Evolutionary conservation across 92 coral and sea anemone species (phyloP).

Genomic region (Heteractis magnifica): DNA sequence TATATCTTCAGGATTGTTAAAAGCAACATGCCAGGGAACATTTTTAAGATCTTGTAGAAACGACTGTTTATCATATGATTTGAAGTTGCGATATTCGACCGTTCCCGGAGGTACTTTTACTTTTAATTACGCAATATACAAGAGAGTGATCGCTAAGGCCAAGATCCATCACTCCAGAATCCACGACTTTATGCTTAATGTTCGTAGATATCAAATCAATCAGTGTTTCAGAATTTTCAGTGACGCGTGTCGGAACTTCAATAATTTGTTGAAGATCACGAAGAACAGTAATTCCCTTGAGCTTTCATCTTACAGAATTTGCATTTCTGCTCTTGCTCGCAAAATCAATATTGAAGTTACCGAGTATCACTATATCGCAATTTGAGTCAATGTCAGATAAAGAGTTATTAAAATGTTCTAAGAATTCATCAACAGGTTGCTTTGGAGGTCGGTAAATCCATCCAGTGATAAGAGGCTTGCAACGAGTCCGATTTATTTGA

Average conservation of each 20-base stretch:
- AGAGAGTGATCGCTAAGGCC: slow-evolving; percentile 31
- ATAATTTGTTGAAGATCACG: slow-evolving; percentile 38
- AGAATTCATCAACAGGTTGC: slow-evolving; percentile 43
- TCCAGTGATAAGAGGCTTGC: slow-evolving; percentile 40
- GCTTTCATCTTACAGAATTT: slow-evolving; percentile 32
- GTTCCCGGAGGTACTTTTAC: slow-evolving; percentile 28
- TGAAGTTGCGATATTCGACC: slow-evolving; percentile 27
- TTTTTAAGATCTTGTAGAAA: slow-evolving; percentile 32
- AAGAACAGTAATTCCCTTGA: slow-evolving; percentile 47
- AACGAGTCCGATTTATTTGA: slow-evolving; percentile 33
- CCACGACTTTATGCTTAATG: slow-evolving; percentile 14
- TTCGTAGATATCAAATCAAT: slow-evolving; percentile 24
- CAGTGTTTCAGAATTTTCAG: slow-evolving; percentile 28
- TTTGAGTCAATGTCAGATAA: slow-evolving; percentile 33
- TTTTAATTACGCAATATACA: slow-evolving; percentile 28
- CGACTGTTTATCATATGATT: slow-evolving; percentile 28
- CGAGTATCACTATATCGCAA: slow-evolving; percentile 31
- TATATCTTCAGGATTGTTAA: too few species aligned
- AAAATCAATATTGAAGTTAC: slow-evolving; percentile 29
- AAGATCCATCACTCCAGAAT: slow-evolving; percentile 31
- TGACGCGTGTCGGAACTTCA: slow-evolving; percentile 13
- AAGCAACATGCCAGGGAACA: slow-evolving; percentile 31
- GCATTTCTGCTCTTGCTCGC: slow-evolving; percentile 23
- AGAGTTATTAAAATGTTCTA: slow-evolving; percentile 43
- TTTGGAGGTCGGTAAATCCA: slow-evolving; percentile 43